Evolutionary conservation across 2,888 invertebrate species (phyloP), one percentile per base, ranked within the genome.

Genomic region (Pemphredon lugubris): DNA sequence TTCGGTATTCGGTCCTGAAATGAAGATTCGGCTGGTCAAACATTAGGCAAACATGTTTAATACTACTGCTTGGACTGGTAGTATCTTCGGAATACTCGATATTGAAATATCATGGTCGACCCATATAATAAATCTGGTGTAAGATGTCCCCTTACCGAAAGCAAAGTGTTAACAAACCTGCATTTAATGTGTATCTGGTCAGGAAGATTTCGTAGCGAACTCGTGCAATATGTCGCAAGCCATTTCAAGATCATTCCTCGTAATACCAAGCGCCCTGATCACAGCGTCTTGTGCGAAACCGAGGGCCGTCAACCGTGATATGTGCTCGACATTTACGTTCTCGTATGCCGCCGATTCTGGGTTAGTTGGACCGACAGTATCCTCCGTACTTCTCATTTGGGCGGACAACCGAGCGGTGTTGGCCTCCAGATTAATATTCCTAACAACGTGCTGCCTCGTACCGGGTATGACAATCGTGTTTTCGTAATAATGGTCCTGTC

Each of bases 221-320:
- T 97, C 96, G 88, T 96, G 95, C 79, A 97, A 91, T 87, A 97
- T 97, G 89, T 98, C 97, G 91, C 97, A 95, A 47, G 98, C 98
- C 97, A 98, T 98, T 89, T 96, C 96, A 58, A 98, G 92, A 90
- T 98, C 96, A 91, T 98, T 98, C 66, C 97, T 92, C 0, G 97
- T 96, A 84, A 98, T 97, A 69, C 97, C 96, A 81, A 98, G 91
- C 2, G 98, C 98, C 79, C 97, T 93, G 50, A 97, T 95, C 2
- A 97, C 98, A 48, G 96, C 95, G 86, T 97, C 96, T 84, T 96
- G 95, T 0, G 97, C 94, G 87, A 97, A 98, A 0, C 98, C 98
- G 85, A 97, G 97, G 61, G 94, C 94, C 47, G 97, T 96, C 69
- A 98, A 91, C 74, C 95, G 94, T 16, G 96, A 94, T 68, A 98